Base-by-base conservation (phyloP, 2,113 vertebrate genomes). In the Gymnocephalus cernua region DNA sequence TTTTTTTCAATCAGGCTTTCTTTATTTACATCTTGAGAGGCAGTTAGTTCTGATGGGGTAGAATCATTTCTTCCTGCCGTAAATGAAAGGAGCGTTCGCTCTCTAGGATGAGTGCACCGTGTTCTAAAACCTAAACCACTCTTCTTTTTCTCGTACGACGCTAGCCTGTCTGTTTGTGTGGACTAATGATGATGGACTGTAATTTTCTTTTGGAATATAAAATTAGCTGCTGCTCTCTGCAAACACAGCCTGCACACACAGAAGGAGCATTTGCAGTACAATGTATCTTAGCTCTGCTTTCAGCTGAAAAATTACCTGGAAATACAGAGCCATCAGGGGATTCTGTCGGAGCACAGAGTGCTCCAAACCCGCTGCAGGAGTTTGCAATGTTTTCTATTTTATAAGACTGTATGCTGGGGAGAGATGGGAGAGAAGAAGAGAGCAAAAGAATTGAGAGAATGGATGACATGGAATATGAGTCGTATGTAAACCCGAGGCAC, bases 101-200 rank as follows among this genome's bases (percentile, higher is more conserved):
- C 18, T 41, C 62, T 25, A 19, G 3, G 66, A 82, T 65, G 59
- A 58, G 47, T 38, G 21, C 63, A 73, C 45, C 2, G n/a, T 44
- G 27, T 57, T 29, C 47, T 48, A 41, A 82, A 84, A 86, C 3
- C 48, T 0, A 0, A 80, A 64, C 8, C 54, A 27, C 35, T 66
- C 21, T 41, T 63, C 6, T 47, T 59, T 32, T 57, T 65, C 19
- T 45, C 7, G 19, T 47, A 21, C 78, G 71, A 82, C 2, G 25
- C 56, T 47, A 53, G 74, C 41, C 48, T 51, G 57, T 14, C 16
- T 59, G 44, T 86, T 78, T 89, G 27, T 85, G 69, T 50, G 69
- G 58, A 73, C 72, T 85, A 85, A 88, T 86, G 83, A 82, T 85
- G 79, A 85, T 83, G 61, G 71, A 73, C 81, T 77, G 73, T 85